Base-by-base conservation (phyloP, 2,113 vertebrate species). In the Jaculus jaculus region DNA sequence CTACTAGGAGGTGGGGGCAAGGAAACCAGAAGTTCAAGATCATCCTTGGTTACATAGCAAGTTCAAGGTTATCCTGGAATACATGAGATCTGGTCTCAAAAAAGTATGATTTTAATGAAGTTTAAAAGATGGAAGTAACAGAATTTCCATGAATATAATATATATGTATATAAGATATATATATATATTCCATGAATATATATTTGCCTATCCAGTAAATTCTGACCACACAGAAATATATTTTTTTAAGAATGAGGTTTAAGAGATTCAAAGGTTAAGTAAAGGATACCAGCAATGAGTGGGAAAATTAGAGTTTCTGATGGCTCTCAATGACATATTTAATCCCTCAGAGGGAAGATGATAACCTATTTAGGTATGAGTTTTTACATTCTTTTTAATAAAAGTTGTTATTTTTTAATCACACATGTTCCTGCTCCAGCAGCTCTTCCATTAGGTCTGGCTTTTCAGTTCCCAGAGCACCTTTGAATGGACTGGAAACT, bases 401-500 rank as follows among this genome's bases (percentile, higher is more conserved):
- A 28, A 66, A 28, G 47, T 20, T 24, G 30, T 80, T 11, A 74
- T 85, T 63, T 87, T 72, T 90, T 80, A 32, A 21, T 1, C 60
- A 47, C 42, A 47, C 42, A 47, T 47, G 42, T 47, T 47, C 42
- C 42, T 47, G 42, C 42, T 47, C 20, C 68, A 28, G n/a, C 65
- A 89, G 82, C 79, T 93, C 84, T 84, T 87, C 7, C 63, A 5
- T 30, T 4, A 5, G 1, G 83, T 84, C 94, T 47, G 83, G 72
- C 94, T 58, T 73, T 74, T 85, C 39, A 7, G 72, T 83, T 93
- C 95, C 92, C 95, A 71, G 26, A 1, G 65, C 68, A 47, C 87
- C 88, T 90, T 81, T 73, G 92, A 96, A 94, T 63, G 34, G 94
- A 94, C 39, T 78, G 84, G 80, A 94, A 87, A 88, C 94, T 93